These are phyloP conservation scores for Phycodurus eques DNA, from an alignment of 2,113 vertebrate genomes.

Conservation along the genomic window DNA sequence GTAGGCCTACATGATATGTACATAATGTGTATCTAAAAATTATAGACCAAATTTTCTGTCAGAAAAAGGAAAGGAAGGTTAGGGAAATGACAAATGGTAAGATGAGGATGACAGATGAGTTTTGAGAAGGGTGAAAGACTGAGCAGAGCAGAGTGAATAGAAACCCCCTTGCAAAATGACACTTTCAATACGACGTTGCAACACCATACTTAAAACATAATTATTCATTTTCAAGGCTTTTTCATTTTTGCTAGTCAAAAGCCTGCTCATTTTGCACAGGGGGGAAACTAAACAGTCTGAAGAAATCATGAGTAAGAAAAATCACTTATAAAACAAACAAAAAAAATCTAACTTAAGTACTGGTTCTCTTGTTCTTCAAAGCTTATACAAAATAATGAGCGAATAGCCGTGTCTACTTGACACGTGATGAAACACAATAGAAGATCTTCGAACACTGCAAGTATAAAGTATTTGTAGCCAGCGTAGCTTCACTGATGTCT, in stretches of 20 bases:
- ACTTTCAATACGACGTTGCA: neutral
- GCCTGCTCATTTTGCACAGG: constrained; percentile 14
- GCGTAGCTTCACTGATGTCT: neutral
- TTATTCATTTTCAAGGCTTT: constrained; percentile 11
- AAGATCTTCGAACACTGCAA: constrained; percentile 8
- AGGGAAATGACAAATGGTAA: neutral
- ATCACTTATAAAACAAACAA: constrained; percentile 26
- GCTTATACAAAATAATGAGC: constrained; percentile 60
- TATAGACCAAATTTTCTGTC: too few relatives aligned
- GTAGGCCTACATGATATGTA: too few relatives aligned
- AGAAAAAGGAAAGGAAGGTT: neutral
- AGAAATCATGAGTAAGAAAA: constrained; percentile 55
- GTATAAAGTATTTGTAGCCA: constrained; percentile 2
- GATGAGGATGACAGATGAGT: neutral
- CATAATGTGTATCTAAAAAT: too few relatives aligned
- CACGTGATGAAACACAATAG: constrained; percentile 30
- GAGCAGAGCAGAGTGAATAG: neutral
- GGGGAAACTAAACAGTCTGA: constrained; percentile 45
- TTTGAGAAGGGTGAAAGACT: neutral
- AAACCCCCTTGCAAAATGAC: neutral
- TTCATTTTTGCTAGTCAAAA: neutral
- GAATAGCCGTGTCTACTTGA: constrained; percentile 37
- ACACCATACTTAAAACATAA: neutral
- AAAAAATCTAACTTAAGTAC: neutral
- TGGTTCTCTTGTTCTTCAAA: constrained; percentile 37